phyloP scores from a whole-genome alignment of 2,888 invertebrate genomes.

The Spialia ferax region DNA sequence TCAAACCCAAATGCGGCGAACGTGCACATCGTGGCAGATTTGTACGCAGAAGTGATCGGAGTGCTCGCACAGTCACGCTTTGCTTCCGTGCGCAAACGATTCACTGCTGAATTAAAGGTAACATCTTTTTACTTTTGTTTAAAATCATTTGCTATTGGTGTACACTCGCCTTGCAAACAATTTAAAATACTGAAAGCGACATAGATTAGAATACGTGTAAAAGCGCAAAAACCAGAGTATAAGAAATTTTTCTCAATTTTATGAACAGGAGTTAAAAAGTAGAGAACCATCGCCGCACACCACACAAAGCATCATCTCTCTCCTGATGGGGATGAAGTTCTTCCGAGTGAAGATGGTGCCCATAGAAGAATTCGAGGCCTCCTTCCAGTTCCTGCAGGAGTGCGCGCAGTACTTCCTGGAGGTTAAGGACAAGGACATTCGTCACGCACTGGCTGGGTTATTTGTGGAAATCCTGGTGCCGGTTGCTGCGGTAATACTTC shows the following conservation, averaged over 20 bases:
- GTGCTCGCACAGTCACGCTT: slow-evolving; percentile 98
- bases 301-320: slow-evolving; percentile 97
- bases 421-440: slow-evolving; percentile 98
- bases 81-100: slow-evolving; percentile 96
- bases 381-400: slow-evolving; percentile 99
- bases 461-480: slow-evolving; percentile 99
- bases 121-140: no score
- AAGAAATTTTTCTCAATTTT: no score
- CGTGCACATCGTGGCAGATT: slow-evolving; percentile 98
- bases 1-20: slow-evolving; percentile 98
- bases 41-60: slow-evolving; percentile 99
- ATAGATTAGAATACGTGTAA: no score
- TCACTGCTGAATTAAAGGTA: slow-evolving; percentile 96
- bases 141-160: no score
- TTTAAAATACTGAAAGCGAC: no score
- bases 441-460: slow-evolving; percentile 98
- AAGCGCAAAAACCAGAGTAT: no score
- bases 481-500: slow-evolving; percentile 95
- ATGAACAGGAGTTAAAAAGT: slow-evolving; percentile 84
- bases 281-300: slow-evolving; percentile 96
- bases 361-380: slow-evolving; percentile 99
- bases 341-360: slow-evolving; percentile 98
- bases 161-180: no score
- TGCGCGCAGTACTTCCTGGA: slow-evolving; percentile 99
- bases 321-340: slow-evolving; percentile 99